Conservation (phyloP, 2,797 vertebrate species). For the Propithecus perrieri region DNA sequence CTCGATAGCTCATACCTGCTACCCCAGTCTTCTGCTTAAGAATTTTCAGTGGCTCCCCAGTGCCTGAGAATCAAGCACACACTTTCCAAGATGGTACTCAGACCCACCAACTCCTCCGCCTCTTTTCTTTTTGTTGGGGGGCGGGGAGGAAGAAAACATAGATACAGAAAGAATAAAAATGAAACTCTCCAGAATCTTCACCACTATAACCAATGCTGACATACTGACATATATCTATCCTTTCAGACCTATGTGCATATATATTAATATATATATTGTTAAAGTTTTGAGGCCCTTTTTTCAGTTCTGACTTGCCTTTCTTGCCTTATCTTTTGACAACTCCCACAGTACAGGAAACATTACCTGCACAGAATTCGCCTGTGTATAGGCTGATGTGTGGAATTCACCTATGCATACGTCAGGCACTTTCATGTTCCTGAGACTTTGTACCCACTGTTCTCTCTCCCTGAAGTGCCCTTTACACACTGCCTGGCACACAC, state of each 20-base stretch:
- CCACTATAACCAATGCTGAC: neutral
- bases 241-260: neutral
- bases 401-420: neutral
- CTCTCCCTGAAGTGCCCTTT: neutral
- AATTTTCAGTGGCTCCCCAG: neutral
- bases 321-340: neutral
- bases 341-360: neutral
- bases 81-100: neutral
- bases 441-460: neutral
- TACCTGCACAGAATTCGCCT: neutral
- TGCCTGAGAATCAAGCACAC: neutral
- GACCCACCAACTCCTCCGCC: neutral
- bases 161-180: neutral
- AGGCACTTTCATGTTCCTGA: neutral
- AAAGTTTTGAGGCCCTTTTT: neutral
- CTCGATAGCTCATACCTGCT: neutral
- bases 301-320: neutral
- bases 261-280: neutral
- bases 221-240: neutral
- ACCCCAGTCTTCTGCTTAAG: neutral
- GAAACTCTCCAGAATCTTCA: neutral
- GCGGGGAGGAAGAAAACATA: neutral
- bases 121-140: neutral
- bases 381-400: neutral
- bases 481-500: neutral